phyloP scores from a whole-genome alignment of 2,888 invertebrate genomes.

The Sphinx pinastri region DNA sequence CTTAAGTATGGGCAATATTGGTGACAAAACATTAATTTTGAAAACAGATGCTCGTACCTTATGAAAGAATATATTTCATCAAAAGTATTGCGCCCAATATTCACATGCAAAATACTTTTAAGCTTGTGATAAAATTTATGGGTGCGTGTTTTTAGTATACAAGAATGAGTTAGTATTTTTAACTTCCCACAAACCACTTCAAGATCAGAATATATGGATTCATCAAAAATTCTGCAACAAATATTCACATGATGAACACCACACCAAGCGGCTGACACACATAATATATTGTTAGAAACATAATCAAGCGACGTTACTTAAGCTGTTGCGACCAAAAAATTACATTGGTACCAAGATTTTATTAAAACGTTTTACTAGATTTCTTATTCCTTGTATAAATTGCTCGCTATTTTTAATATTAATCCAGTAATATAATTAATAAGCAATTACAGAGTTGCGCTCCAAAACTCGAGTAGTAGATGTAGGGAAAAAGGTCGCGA shows the following conservation, averaged over 20 bases:
- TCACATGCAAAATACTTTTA: constrained; percentile 78
- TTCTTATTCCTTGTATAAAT: too few relatives aligned
- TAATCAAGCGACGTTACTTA: too few relatives aligned
- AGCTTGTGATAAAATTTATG: constrained; percentile 83
- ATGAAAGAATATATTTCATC: constrained; percentile 82
- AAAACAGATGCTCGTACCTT: constrained; percentile 57
- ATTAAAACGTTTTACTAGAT: too few relatives aligned
- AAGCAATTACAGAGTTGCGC: not conserved
- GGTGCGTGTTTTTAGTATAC: constrained; percentile 84
- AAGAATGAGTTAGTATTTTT: constrained; percentile 84
- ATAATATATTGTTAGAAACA: not conserved
- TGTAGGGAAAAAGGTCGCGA: too few relatives aligned
- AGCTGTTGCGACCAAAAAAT: too few relatives aligned
- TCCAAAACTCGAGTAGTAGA: too few relatives aligned
- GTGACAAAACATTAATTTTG: not conserved
- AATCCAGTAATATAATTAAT: too few relatives aligned
- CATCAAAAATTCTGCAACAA: constrained; percentile 84
- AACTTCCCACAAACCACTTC: constrained; percentile 84
- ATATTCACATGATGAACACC: constrained; percentile 28
- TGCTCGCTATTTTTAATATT: too few relatives aligned
- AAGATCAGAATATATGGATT: constrained; percentile 85
- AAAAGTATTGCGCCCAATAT: constrained; percentile 78
- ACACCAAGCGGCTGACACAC: not conserved
- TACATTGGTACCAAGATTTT: not conserved
- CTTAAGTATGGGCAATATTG: constrained; percentile 8